Base-by-base conservation (phyloP, 92 coral and sea anemone species). In the Actinostola sp. region DNA sequence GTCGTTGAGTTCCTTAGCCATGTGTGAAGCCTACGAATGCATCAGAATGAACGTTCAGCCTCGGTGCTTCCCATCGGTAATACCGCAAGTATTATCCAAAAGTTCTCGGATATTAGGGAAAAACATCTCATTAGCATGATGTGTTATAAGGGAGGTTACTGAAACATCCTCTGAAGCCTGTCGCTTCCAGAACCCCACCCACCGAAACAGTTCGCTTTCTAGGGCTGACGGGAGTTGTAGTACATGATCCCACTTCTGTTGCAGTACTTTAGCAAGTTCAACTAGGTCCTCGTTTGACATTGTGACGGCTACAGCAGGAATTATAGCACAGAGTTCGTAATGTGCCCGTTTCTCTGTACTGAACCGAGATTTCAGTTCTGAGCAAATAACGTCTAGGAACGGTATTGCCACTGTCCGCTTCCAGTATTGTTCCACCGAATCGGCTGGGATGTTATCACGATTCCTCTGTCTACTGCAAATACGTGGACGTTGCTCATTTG, bases 221-320 rank as follows among this genome's bases (percentile, higher is more conserved):
- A 62, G 34, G 26, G 68, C 19, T 13, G 69, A 62, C 34, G 68
- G 34, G 34, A 16, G 25, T 62, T 14, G 68, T 46, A 62, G 68
- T 35, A 62, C 31, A 35, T 62, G 68, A 62, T 35, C 68, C 84
- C 77, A 72, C 64, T 78, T 85, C 71, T 67, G 75, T 51, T 70
- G 70, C 71, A 83, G 80, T 55, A 82, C 81, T 43, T 44, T 74
- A 73, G 67, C 73, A 64, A 82, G 81, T 68, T 59, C 36, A 62
- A 50, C 64, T 71, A 71, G n/a, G n/a, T n/a, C n/a, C n/a, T n/a
- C n/a, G n/a, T n/a, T n/a, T n/a, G n/a, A n/a, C n/a, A n/a, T 72
- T 44, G 54, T 65, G 80, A 43, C 53, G 79, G 72, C 63, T 72
- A 80, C 80, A 67, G 48, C 62, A 1, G 72, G 78, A 36, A 78